Conservation (phyloP, 2,888 invertebrate genomes). For the Morpho helenor region DNA sequence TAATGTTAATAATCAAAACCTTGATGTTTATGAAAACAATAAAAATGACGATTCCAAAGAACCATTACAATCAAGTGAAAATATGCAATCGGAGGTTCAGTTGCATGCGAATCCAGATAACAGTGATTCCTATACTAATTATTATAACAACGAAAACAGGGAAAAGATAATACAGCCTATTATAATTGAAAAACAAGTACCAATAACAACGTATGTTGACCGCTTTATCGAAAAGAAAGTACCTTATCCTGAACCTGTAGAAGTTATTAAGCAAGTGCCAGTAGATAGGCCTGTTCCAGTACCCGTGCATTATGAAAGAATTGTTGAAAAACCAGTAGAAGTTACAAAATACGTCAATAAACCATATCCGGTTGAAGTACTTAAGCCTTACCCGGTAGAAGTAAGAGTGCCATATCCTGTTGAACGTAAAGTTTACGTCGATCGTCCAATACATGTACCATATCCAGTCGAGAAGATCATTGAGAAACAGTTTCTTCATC, state of each 20-base stretch:
- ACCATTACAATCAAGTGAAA: slow-evolving; percentile 53
- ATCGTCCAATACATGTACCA: slow-evolving; percentile 68
- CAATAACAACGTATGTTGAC: slow-evolving; percentile 66
- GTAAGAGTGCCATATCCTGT: slow-evolving; percentile 72
- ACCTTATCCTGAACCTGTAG: slow-evolving; percentile 58
- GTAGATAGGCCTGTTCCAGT: slow-evolving; percentile 66
- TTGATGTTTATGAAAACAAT: slow-evolving; percentile 34
- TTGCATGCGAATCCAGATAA: slow-evolving; percentile 44
- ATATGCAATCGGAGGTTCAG: slow-evolving; percentile 49
- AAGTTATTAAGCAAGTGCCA: slow-evolving; percentile 52
- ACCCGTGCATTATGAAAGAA: slow-evolving; percentile 69
- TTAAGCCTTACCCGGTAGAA: slow-evolving; percentile 75
- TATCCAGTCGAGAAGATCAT: slow-evolving; percentile 72
- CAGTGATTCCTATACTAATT: slow-evolving; percentile 44
- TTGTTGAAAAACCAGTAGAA: slow-evolving; percentile 75
- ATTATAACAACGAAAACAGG: slow-evolving; percentile 44
- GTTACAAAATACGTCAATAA: slow-evolving; percentile 58
- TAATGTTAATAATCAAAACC: slow-evolving; percentile 45
- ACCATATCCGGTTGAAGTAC: slow-evolving; percentile 77
- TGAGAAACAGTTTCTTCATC: slow-evolving; percentile 68
- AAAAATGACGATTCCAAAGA: slow-evolving; percentile 43
- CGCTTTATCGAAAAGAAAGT: slow-evolving; percentile 66
- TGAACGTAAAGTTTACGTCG: slow-evolving; percentile 74
- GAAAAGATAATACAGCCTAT: slow-evolving; percentile 65
- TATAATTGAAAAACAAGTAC: slow-evolving; percentile 67